These are phyloP conservation scores for Apamea crenata DNA, from an alignment of 2,888 invertebrate species.

Conservation along the genomic window DNA sequence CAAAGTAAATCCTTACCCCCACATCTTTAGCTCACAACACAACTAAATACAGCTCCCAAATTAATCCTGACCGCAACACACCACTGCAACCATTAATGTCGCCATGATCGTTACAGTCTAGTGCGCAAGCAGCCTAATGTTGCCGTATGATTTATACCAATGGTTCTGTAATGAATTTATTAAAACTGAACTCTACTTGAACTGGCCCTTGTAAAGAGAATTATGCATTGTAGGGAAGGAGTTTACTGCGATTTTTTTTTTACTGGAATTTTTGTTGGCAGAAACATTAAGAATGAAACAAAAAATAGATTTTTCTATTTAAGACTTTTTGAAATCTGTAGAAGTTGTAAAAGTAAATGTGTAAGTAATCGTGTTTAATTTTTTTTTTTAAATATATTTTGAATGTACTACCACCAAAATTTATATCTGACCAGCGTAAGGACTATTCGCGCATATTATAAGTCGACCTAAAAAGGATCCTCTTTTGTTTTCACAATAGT, in stretches of 20 bases:
- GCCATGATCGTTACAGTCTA: conserved; percentile 47
- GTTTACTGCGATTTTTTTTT: neutral
- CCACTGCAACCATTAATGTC: conserved; percentile 52
- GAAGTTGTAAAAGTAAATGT: neutral
- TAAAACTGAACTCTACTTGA: conserved; percentile 70
- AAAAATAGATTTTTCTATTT: neutral
- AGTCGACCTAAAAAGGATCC: too few relatives aligned
- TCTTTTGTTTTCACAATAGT: too few relatives aligned
- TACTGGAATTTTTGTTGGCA: fast-evolving
- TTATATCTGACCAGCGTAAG: too few relatives aligned
- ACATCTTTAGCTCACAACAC: conserved; percentile 18
- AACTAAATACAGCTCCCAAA: conserved; percentile 29
- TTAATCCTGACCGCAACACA: conserved; percentile 53
- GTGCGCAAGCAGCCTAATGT: conserved; percentile 51
- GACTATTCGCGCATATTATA: too few relatives aligned
- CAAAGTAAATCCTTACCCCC: neutral
- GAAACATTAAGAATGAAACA: neutral
- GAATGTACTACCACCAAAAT: too few relatives aligned
- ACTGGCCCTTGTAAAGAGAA: conserved; percentile 59
- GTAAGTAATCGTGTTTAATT: too few relatives aligned
- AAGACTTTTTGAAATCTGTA: neutral
- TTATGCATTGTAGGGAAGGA: conserved; percentile 33
- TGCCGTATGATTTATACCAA: conserved; percentile 77
- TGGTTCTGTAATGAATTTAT: conserved; percentile 81
- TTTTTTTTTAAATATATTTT: too few relatives aligned